phyloP scores from a whole-genome alignment of 2,113 vertebrate species.

The Daphoenositta chrysoptera region DNA sequence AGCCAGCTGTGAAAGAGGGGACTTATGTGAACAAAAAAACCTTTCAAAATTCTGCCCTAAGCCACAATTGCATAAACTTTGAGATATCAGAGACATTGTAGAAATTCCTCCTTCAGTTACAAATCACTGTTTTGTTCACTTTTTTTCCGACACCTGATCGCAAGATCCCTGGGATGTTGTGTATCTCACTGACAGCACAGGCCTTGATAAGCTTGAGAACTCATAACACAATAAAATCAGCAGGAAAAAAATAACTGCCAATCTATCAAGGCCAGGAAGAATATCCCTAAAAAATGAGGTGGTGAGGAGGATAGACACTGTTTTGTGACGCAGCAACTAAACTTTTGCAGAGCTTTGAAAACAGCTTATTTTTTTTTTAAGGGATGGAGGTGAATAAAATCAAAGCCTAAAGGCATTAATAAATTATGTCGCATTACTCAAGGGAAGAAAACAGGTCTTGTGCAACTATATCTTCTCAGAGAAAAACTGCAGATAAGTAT shows the following conservation, averaged over 20 bases:
- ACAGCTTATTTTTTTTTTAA: neutral
- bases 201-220: neutral
- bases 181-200: neutral
- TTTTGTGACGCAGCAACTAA: neutral
- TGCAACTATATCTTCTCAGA: neutral
- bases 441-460: neutral
- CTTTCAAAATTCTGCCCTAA: neutral
- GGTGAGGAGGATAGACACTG: neutral
- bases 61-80: neutral
- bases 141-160: neutral
- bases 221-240: neutral
- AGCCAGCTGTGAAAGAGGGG: neutral
- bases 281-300: neutral
- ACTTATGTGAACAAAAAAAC: neutral
- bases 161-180: neutral
- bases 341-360: neutral
- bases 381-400: neutral
- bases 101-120: neutral
- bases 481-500: neutral
- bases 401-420: neutral
- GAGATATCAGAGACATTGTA: neutral
- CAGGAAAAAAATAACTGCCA: neutral
- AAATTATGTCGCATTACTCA: neutral
- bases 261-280: neutral
- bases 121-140: neutral